Evolutionary conservation across 2,797 vertebrate species (phyloP).

Genomic region (Columba guinea): DNA sequence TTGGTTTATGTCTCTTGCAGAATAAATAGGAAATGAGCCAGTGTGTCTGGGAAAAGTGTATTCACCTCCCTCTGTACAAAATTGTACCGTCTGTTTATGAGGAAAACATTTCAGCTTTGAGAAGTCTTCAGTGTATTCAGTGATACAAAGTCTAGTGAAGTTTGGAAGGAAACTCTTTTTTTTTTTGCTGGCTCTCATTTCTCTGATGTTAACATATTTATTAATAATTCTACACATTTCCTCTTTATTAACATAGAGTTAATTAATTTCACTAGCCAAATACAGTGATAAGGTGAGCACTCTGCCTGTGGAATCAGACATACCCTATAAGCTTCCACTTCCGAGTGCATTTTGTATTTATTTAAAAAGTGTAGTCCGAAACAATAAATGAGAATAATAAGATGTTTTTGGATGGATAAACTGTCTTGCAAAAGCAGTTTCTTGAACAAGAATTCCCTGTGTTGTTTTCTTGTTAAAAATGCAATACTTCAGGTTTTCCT

Average conservation of each 20-base stretch:
- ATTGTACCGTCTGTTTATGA: background rate
- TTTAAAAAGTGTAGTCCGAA: background rate
- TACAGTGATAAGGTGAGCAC: background rate
- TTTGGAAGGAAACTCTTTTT: background rate
- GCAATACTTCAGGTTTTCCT: background rate
- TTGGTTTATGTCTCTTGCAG: background rate
- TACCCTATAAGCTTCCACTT: background rate
- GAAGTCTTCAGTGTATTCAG: background rate
- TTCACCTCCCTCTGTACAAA: background rate
- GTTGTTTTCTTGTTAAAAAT: background rate
- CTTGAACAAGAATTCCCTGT: background rate
- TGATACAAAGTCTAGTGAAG: background rate
- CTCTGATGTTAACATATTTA: background rate
- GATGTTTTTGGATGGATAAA: background rate
- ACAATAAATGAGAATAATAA: background rate
- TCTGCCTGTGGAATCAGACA: background rate
- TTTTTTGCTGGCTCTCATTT: background rate
- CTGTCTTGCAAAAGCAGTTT: background rate
- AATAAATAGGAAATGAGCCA: background rate
- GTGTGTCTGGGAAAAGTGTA: background rate
- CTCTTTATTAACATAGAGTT: background rate
- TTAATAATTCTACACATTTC: conserved; percentile 42
- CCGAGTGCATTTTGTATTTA: background rate
- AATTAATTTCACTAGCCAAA: background rate
- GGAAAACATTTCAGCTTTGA: background rate